These are phyloP conservation scores for Reticulitermes lucifugus DNA, from an alignment of 2,888 invertebrate genomes.

Conservation along the genomic window DNA sequence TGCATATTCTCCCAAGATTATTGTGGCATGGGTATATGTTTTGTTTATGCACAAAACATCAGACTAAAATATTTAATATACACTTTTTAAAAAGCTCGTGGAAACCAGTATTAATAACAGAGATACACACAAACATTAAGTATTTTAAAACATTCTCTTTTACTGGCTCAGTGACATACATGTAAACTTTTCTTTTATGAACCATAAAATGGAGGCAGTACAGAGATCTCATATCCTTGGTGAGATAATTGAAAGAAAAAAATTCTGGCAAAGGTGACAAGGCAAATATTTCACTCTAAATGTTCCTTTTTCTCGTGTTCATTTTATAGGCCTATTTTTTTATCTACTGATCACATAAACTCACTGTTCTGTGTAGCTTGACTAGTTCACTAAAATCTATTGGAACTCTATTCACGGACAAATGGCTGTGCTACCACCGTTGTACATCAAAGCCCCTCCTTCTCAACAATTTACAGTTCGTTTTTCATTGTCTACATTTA, in stretches of 20 bases:
- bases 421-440: conserved; percentile 26
- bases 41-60: conserved; percentile 20
- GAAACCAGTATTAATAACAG: conserved; percentile 24
- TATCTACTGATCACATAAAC: conserved; percentile 47
- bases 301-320: conserved; percentile 28
- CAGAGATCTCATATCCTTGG: conserved; percentile 21
- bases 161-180: neutral
- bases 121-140: conserved; percentile 34
- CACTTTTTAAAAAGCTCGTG: conserved; percentile 18
- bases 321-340: conserved; percentile 39
- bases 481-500: neutral
- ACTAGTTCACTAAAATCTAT: conserved; percentile 25
- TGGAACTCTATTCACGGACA: conserved; percentile 28
- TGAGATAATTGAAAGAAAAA: conserved; percentile 37
- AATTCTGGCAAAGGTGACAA: conserved; percentile 45
- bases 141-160: conserved; percentile 29
- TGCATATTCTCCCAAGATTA: conserved; percentile 35
- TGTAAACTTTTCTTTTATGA: neutral
- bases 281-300: conserved; percentile 49
- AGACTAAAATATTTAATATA: conserved; percentile 34
- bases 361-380: conserved; percentile 1
- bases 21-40: neutral
- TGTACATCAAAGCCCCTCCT: neutral
- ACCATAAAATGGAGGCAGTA: conserved; percentile 39
- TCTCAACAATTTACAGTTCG: neutral